Percentiles rank a stretch among this genome's conserved stretches.
Evolutionary conservation across 1,140 invertebrate species (phyloP).

Genomic region (Brachystomella parvula): DNA sequence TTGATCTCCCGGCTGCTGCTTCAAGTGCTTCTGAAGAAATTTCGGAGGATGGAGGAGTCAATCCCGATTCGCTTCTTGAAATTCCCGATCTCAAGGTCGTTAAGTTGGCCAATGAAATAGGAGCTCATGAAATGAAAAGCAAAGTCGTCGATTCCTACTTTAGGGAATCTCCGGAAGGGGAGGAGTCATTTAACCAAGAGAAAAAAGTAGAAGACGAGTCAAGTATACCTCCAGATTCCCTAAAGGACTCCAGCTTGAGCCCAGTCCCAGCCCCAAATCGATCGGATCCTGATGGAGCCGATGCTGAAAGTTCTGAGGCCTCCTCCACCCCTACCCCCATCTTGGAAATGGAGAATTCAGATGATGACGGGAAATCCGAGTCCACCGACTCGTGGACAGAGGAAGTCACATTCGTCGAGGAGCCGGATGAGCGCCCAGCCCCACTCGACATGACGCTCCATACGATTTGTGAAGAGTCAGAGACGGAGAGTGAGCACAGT

Average conservation of each 20-base stretch:
- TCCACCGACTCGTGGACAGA: conserved; percentile 36
- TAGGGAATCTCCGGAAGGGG: conserved; percentile 12
- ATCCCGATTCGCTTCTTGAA: too few species aligned
- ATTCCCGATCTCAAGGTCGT: too few species aligned
- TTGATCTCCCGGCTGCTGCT: too few species aligned
- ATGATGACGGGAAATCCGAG: conserved; percentile 17
- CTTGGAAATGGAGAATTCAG: background rate
- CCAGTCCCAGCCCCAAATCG: conserved; percentile 1
- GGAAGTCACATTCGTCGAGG: conserved; percentile 35
- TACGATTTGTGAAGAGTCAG: conserved; percentile 88
- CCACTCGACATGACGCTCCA: conserved; percentile 71
- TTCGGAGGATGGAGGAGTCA: too few species aligned
- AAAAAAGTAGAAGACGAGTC: conserved; percentile 10
- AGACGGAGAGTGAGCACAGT: conserved; percentile 69
- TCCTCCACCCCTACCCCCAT: background rate
- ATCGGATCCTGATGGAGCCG: conserved; percentile 26
- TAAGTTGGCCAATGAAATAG: too few species aligned
- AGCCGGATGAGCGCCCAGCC: conserved; percentile 22
- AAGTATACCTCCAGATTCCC: background rate
- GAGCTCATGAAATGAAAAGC: too few species aligned
- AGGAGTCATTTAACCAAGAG: conserved; percentile 15
- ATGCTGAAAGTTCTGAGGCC: conserved; percentile 24
- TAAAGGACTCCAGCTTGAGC: background rate
- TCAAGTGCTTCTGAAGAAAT: too few species aligned
- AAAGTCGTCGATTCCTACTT: background rate